Evolutionary conservation across 2,113 vertebrate genomes (phyloP).

Genomic region (Macroglossus sobrinus): DNA sequence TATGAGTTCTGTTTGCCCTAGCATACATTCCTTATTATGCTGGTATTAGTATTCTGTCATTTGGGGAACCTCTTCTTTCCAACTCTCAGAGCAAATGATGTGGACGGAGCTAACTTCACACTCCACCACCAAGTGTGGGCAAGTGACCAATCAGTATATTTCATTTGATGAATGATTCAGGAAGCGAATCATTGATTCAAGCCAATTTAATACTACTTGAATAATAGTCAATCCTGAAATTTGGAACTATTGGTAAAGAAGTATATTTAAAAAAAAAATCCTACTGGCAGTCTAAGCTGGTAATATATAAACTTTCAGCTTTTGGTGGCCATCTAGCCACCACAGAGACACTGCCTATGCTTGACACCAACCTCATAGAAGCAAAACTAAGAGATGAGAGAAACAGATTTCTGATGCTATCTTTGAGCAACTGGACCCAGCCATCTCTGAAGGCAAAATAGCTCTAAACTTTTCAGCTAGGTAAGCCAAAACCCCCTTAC

Average conservation of each 20-base stretch:
- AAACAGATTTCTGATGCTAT: neutral
- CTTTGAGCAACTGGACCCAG: neutral
- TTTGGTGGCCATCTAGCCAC: neutral
- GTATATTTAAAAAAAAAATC: neutral
- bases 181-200: neutral
- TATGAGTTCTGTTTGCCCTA: neutral
- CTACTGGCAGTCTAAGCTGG: neutral
- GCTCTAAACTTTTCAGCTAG: neutral
- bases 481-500: neutral
- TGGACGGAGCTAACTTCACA: neutral
- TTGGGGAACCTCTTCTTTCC: neutral
- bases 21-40: rapidly evolving
- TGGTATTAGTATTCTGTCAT: neutral
- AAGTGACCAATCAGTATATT: neutral
- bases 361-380: neutral
- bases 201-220: neutral
- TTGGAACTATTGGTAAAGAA: neutral
- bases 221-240: neutral
- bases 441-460: neutral
- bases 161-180: neutral
- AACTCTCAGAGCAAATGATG: neutral
- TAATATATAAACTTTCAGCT: neutral
- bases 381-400: neutral
- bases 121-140: neutral
- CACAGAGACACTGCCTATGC: neutral